Percentiles rank a stretch among this genome's conserved stretches.
These are phyloP conservation scores for Pammene fasciana DNA, from an alignment of 2,888 invertebrate species.

Conservation along the genomic window DNA sequence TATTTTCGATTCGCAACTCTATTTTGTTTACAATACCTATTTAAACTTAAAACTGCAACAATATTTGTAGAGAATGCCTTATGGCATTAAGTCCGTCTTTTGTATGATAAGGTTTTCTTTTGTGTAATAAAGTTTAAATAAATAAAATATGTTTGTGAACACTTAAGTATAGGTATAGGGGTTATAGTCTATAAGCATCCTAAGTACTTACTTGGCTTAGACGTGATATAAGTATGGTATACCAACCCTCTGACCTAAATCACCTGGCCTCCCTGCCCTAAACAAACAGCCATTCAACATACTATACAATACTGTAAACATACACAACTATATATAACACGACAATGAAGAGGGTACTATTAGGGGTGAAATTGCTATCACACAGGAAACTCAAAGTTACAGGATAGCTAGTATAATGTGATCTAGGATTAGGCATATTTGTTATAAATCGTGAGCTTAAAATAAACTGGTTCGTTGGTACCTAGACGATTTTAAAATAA, in stretches of 20 bases:
- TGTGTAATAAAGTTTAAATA: no score
- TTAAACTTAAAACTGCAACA: no score
- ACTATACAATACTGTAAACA: slow-evolving; percentile 16
- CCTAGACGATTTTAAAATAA: no score
- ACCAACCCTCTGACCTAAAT: slow-evolving; percentile 13
- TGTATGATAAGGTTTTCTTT: no score
- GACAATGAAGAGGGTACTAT: slow-evolving; percentile 3
- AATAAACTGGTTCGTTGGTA: neutral
- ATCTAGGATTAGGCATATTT: neutral
- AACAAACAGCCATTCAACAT: slow-evolving; percentile 26
- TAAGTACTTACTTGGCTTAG: neutral
- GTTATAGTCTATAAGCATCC: neutral
- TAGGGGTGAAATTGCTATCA: neutral
- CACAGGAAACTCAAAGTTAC: neutral
- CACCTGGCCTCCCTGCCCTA: slow-evolving; percentile 24
- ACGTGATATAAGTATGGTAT: neutral
- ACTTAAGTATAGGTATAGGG: no score
- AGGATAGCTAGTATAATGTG: neutral
- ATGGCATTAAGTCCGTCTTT: no score
- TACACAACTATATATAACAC: neutral
- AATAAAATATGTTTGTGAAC: no score
- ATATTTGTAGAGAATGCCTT: no score
- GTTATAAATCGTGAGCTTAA: neutral
- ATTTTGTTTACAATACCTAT: neutral
- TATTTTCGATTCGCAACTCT: neutral